Base-by-base conservation (phyloP, 1,140 invertebrate genomes). In the Pachypeltis micranthus region DNA sequence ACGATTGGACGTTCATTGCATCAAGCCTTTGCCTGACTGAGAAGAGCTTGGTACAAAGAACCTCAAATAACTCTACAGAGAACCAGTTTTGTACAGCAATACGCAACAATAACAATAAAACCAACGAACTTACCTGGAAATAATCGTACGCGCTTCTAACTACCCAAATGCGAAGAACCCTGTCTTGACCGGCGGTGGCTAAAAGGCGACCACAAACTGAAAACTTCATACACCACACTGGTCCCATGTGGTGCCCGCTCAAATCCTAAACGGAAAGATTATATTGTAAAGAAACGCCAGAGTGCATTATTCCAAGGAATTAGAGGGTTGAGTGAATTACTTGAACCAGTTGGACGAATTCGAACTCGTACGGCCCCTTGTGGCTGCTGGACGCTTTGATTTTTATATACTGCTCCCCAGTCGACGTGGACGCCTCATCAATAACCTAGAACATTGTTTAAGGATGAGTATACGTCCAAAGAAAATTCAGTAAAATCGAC, bases 151-250 rank as follows among this genome's bases (percentile, higher is more conserved):
- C 88, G 73, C 90, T 88, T 65, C 88, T 82, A 0, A 97, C 76
- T 54, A 96, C 90, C 95, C 95, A 99, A 63, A 98, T 88, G 59
- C 94, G 79, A 44, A 98, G 75, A 54, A 96, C 83, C 65, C 87
- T 84, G 77, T 98, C 96, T 77, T 98, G 94, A 0, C 96, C 96
- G 51, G 94, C 95, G 1, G 94, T 96, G 2, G 95, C 94, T 62
- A 98, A 74, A 44, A 98, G 76, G 55, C 92, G 79, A 0, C 95
- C 95, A 77, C 93, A 97, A 25, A 85, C 86, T 54, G 93, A 96
- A 74, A 98, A 98, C 77, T 98, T 97, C 89, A 98, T 96, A 67
- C 92, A 96, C 96, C 96, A 99, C 67, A 98, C 88, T 2, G 96
- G 91, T 28, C 92, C 91, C 3, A 83, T 82, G 72, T 97, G 93